A percentile compares a stretch with the other conserved stretches of the same genome.
These are phyloP conservation scores for Scarus forsteni DNA, from an alignment of 2,797 vertebrate species.

Conservation along the genomic window DNA sequence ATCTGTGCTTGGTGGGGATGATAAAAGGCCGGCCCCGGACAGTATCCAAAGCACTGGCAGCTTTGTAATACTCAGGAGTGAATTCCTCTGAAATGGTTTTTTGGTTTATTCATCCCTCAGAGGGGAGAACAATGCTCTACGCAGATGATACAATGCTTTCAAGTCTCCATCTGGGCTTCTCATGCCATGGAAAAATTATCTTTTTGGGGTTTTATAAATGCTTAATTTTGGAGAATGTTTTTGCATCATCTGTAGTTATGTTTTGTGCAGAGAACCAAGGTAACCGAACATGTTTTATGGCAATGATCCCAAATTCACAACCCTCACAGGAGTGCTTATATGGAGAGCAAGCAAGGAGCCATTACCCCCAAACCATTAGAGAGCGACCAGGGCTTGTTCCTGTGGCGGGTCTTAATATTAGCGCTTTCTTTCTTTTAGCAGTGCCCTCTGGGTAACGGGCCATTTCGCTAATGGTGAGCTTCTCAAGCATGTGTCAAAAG, in stretches of 20 bases:
- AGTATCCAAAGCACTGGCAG: slow-evolving; percentile 44
- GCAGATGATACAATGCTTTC: slow-evolving; percentile 55
- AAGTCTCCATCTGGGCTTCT: slow-evolving; percentile 69
- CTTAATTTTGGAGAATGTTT: neutral
- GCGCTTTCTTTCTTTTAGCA: slow-evolving; percentile 41
- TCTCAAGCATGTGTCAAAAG: slow-evolving; percentile 54
- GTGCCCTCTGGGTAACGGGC: slow-evolving; percentile 51
- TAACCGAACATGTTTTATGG: slow-evolving; percentile 7
- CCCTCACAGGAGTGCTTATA: slow-evolving; percentile 7
- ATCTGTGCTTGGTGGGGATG: slow-evolving; percentile 54
- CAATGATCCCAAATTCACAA: slow-evolving; percentile 5
- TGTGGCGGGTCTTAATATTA: slow-evolving; percentile 39
- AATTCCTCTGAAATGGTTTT: slow-evolving; percentile 57
- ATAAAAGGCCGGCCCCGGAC: slow-evolving; percentile 52
- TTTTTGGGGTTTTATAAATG: slow-evolving; percentile 25
- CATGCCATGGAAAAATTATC: slow-evolving; percentile 20
- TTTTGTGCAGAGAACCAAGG: neutral
- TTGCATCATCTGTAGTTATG: slow-evolving; percentile 5
- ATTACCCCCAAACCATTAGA: slow-evolving; percentile 38
- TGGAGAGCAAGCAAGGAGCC: slow-evolving; percentile 6
- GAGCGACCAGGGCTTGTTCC: slow-evolving; percentile 21
- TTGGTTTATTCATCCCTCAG: slow-evolving; percentile 57
- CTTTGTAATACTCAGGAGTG: slow-evolving; percentile 61
- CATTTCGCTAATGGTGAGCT: slow-evolving; percentile 59
- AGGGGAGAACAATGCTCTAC: slow-evolving; percentile 63